Evolutionary conservation across 1,140 invertebrate genomes (phyloP).

Genomic region (Dreissena polymorpha): DNA sequence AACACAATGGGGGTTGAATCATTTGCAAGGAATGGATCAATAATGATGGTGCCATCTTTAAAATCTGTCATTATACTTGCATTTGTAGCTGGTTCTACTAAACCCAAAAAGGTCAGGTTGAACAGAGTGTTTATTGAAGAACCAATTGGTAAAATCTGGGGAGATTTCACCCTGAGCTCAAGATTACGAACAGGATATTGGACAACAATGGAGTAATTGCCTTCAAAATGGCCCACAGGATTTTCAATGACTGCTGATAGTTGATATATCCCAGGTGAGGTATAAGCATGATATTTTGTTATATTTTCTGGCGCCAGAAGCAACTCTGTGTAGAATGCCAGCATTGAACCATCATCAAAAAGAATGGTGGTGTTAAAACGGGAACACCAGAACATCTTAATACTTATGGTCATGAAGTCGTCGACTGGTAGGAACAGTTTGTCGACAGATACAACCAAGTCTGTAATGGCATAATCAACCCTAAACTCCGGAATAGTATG

Average conservation of each 20-base stretch:
- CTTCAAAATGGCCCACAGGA: slow-evolving; percentile 51
- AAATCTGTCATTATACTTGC: slow-evolving; percentile 51
- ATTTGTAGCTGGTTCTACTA: slow-evolving; percentile 57
- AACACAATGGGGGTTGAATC: slow-evolving; percentile 31
- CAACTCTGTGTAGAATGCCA: slow-evolving; percentile 25
- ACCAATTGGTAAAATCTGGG: slow-evolving; percentile 3
- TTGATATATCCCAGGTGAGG: slow-evolving; percentile 44
- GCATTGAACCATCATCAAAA: slow-evolving; percentile 43
- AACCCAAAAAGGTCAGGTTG: slow-evolving; percentile 53
- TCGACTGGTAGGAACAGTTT: slow-evolving; percentile 50
- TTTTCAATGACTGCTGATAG: slow-evolving; percentile 52
- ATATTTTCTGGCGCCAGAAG: slow-evolving; percentile 36
- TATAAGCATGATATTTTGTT: slow-evolving; percentile 31
- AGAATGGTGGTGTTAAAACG: slow-evolving; percentile 48
- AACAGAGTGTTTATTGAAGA: slow-evolving; percentile 17
- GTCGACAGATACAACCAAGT: slow-evolving; percentile 44
- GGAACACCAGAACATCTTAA: slow-evolving; percentile 58
- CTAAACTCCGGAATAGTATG: slow-evolving; percentile 50
- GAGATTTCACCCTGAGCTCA: slow-evolving; percentile 25
- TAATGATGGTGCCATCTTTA: slow-evolving; percentile 40
- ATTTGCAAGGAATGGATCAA: slow-evolving; percentile 48
- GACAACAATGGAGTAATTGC: slow-evolving; percentile 41
- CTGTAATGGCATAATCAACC: slow-evolving; percentile 59
- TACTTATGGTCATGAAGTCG: slow-evolving; percentile 46
- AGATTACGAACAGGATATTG: slow-evolving; percentile 60